Evolutionary conservation across 92 coral and sea anemone genomes (phyloP), one percentile per base, ranked within the genome.

Genomic region (Parazoanthus atlanticus): DNA sequence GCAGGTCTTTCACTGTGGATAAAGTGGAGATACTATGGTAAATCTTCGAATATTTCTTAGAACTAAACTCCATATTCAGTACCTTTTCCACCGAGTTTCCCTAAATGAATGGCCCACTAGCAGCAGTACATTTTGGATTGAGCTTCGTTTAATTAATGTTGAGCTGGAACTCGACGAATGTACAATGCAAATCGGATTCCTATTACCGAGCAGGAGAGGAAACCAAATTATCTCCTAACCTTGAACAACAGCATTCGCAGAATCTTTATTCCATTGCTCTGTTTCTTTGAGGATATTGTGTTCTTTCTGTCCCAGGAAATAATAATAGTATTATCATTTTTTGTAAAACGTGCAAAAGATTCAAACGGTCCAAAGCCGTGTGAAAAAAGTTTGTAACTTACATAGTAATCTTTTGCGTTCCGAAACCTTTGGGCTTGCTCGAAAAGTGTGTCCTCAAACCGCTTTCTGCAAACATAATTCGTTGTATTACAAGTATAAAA

Each of bases 351-450:
- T n/a, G 65, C 9, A 58, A 54, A 30, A 58, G 26, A 3, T 80
- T 12, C 17, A 32, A 49, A 8, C 5, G 10, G 12, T 54, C 29
- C 41, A 54, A 17, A 80, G n/a, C 2, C 38, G 5, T 29, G 40
- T 8, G 26, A 83, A 31, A 85, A 32, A 29, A 7, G 5, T 26
- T 56, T 64, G 36, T 4, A 77, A 94, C 98, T 93, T 88, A 94
- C 98, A 84, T 91, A 94, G 86, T 89, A 93, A 81, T 61, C 79
- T 80, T 88, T 93, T 33, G 93, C 95, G 32, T 77, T 81, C 65
- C 98, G 90, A 73, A 94, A 92, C 79, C 90, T 91, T 52, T 90
- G 91, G 25, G 98, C 88, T 11, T 91, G 90, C 38, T 93, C 94
- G 23, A 85, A 86, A 15, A 94, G 94, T 49, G 91, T 75, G 65